Conservation (phyloP, 2,888 invertebrate genomes). For the Frankliniella fusca region DNA sequence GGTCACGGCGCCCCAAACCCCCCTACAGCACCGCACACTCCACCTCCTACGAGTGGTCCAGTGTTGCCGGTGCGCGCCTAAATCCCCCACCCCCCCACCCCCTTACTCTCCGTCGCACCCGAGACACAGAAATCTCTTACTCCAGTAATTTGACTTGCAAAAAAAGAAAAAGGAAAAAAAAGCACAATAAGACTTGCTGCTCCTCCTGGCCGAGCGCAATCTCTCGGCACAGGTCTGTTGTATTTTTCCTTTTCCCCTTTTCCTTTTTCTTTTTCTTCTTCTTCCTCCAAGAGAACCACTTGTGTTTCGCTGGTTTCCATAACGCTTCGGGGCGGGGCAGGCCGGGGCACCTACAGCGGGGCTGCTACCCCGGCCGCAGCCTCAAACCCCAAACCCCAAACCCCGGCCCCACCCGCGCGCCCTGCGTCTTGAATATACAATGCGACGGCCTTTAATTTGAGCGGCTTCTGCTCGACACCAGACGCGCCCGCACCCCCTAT, state of each 20-base stretch:
- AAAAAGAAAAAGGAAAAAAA: too few species aligned
- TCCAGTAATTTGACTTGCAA: neutral
- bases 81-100: too few species aligned
- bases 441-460: too few species aligned
- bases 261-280: too few species aligned
- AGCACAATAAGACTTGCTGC: too few species aligned
- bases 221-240: neutral
- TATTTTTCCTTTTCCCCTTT: too few species aligned
- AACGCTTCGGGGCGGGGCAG: neutral
- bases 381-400: neutral
- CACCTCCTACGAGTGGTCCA: neutral
- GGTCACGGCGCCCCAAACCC: neutral
- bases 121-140: neutral
- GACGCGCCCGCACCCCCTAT: too few species aligned
- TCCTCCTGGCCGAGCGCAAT: neutral
- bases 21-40: neutral
- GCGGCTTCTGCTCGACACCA: too few species aligned
- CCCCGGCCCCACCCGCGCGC: neutral
- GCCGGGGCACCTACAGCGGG: neutral
- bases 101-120: too few species aligned
- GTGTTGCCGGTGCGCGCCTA: neutral
- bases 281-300: too few species aligned
- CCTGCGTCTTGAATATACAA: too few species aligned
- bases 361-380: too few species aligned
- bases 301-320: neutral